phyloP scores from a whole-genome alignment of 1,140 invertebrate species.

The Drosophila nasuta region DNA sequence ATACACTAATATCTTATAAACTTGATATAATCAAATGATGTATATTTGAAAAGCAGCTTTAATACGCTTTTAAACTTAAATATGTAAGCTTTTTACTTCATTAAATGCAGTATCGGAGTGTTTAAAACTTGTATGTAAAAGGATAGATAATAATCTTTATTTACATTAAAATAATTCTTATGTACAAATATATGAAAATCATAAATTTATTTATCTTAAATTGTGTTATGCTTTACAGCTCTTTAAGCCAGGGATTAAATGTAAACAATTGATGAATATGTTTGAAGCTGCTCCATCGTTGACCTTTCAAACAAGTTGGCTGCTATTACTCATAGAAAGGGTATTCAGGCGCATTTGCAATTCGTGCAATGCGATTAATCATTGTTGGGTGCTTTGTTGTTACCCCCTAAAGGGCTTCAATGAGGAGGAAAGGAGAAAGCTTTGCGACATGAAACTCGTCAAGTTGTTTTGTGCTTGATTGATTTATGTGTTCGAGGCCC shows the following conservation, averaged over 20 bases:
- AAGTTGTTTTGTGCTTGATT: conserved; percentile 77
- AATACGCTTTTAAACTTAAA: no score
- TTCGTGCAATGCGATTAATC: conserved; percentile 68
- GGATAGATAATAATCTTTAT: no score
- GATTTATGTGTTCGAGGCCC: conserved; percentile 78
- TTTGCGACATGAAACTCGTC: conserved; percentile 67
- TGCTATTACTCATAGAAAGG: conserved; percentile 50
- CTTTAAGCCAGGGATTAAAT: not conserved
- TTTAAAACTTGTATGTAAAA: no score
- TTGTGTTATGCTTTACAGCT: not conserved
- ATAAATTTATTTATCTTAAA: no score
- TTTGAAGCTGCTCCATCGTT: not conserved
- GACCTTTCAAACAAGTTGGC: conserved; percentile 17
- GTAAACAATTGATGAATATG: conserved; percentile 6
- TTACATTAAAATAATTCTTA: no score
- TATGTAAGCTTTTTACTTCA: no score
- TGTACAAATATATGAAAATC: no score
- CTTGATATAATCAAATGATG: no score
- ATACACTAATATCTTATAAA: no score
- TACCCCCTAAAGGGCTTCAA: conserved; percentile 7
- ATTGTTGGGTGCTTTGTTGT: conserved; percentile 56
- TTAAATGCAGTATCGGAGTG: no score
- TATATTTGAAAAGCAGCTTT: no score
- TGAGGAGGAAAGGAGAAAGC: not conserved
- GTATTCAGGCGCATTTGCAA: conserved; percentile 60